phyloP scores from a whole-genome alignment of 2,113 vertebrate genomes.

The Empidonax alnorum region DNA sequence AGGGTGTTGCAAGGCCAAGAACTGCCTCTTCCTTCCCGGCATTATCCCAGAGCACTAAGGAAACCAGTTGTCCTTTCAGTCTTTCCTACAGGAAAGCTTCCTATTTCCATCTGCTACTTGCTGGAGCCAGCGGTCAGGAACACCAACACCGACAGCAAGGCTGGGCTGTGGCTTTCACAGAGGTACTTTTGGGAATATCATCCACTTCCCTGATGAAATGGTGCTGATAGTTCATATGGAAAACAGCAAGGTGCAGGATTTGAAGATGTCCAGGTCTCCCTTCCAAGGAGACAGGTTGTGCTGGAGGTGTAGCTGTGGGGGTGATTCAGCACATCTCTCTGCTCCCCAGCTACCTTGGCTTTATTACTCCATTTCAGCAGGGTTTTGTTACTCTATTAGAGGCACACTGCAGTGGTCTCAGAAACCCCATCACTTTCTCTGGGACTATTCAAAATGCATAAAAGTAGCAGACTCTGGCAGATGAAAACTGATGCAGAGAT shows the following conservation, averaged over 20 bases:
- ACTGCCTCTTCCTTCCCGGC: constrained; percentile 11
- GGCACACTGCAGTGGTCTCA: not conserved
- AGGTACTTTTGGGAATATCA: not conserved
- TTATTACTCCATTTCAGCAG: not conserved
- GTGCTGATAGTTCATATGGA: not conserved
- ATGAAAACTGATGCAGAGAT: not conserved
- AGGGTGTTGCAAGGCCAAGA: not conserved
- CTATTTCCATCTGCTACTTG: not conserved
- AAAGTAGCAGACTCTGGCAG: not conserved
- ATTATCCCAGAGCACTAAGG: not conserved
- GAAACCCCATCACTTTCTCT: not conserved
- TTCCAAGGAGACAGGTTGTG: not conserved
- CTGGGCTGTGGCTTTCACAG: not conserved
- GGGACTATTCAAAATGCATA: not conserved
- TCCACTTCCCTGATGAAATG: not conserved
- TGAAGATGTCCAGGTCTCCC: not conserved
- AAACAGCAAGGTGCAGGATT: not conserved
- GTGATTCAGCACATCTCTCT: not conserved
- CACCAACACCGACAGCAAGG: not conserved
- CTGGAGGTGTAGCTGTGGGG: not conserved
- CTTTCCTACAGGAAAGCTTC: not conserved
- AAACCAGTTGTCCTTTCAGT: not conserved
- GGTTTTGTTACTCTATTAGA: not conserved
- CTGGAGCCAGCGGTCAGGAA: not conserved
- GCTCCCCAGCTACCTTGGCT: not conserved